Conservation (phyloP, 2,113 vertebrate genomes). For the Rutilus rutilus region DNA sequence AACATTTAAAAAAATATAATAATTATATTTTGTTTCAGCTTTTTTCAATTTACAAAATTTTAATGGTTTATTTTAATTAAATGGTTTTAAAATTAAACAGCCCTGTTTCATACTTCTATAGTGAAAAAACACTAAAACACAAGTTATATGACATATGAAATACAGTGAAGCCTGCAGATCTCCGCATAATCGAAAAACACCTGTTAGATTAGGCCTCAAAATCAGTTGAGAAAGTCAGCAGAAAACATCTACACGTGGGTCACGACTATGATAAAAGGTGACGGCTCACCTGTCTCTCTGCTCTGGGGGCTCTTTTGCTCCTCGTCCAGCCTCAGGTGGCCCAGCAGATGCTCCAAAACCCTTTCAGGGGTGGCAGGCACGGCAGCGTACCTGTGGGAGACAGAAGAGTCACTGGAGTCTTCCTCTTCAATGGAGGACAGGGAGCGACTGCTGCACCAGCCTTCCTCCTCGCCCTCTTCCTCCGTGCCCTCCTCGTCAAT, state of each 20-base stretch:
- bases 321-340: slow-evolving; percentile 86
- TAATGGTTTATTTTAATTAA: neutral
- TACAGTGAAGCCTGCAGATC: neutral
- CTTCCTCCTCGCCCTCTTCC: slow-evolving; percentile 79
- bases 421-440: slow-evolving; percentile 92
- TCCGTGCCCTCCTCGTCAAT: slow-evolving; percentile 91
- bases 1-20: too few relatives aligned
- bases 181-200: neutral
- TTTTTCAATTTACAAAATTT: neutral
- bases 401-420: slow-evolving; percentile 82
- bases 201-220: neutral
- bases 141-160: neutral
- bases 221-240: neutral
- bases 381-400: slow-evolving; percentile 92
- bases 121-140: neutral
- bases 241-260: neutral
- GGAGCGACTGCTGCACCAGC: slow-evolving; percentile 92
- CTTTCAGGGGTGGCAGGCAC: slow-evolving; percentile 93
- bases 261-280: neutral
- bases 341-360: slow-evolving; percentile 93
- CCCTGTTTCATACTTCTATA: neutral
- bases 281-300: slow-evolving; percentile 88
- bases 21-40: neutral
- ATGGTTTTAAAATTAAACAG: neutral
- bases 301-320: slow-evolving; percentile 68